These are phyloP conservation scores for Tenthredo scrophulariae DNA, from an alignment of 2,888 invertebrate species.

Conservation along the genomic window DNA sequence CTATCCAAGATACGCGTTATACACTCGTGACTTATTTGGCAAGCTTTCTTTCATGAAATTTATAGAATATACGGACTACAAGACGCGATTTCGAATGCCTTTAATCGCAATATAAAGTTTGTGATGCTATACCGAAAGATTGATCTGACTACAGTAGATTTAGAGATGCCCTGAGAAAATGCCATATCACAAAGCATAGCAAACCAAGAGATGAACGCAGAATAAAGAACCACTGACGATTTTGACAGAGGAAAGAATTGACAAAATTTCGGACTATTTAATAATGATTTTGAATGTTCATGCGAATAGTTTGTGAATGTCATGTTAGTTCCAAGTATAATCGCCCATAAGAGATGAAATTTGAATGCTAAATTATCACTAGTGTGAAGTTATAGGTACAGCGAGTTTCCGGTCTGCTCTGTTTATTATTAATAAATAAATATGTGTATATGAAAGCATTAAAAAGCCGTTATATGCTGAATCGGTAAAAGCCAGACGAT, in stretches of 20 bases:
- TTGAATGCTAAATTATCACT: not conserved
- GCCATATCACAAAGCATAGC: not conserved
- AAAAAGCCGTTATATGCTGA: slow-evolving; percentile 18
- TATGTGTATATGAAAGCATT: not conserved
- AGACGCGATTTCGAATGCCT: not conserved
- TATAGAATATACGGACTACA: not conserved
- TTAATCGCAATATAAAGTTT: not conserved
- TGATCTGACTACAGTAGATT: not conserved
- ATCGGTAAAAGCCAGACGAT: slow-evolving; percentile 17
- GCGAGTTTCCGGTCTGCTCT: slow-evolving; percentile 5
- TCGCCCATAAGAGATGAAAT: not conserved
- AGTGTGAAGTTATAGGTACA: not conserved
- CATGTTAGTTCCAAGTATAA: not conserved
- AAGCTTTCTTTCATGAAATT: not conserved
- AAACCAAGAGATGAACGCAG: not conserved
- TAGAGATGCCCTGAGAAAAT: not conserved
- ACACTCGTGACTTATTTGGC: not conserved
- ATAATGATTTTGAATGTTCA: not conserved
- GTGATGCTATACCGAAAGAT: not conserved
- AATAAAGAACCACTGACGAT: not conserved
- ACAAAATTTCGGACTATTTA: not conserved
- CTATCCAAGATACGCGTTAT: not conserved
- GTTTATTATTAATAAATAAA: slow-evolving; percentile 26
- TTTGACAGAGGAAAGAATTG: not conserved
- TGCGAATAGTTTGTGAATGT: not conserved